These are phyloP conservation scores for Ispidina picta DNA, from an alignment of 2,797 vertebrate species.

Conservation along the genomic window DNA sequence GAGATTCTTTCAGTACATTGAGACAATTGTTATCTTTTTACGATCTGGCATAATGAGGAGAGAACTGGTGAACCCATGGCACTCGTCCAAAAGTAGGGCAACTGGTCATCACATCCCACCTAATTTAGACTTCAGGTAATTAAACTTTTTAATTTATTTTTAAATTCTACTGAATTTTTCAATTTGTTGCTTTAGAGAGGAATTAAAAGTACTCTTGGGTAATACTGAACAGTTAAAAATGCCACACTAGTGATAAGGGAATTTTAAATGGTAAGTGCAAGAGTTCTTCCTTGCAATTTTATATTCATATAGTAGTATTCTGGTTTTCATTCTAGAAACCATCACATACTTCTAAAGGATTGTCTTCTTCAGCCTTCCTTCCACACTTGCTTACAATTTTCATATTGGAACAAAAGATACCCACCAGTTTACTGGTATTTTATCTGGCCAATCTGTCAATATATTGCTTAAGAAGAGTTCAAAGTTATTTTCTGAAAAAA, in stretches of 20 bases:
- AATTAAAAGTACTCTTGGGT: not conserved
- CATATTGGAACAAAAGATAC: not conserved
- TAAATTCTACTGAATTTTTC: not conserved
- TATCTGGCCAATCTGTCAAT: not conserved
- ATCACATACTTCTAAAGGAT: not conserved
- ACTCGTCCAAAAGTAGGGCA: not conserved
- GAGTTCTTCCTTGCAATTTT: not conserved
- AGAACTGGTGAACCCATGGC: not conserved
- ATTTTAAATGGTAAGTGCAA: not conserved
- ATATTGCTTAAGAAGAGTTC: not conserved
- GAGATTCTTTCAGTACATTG: not conserved
- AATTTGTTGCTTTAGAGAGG: not conserved
- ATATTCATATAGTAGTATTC: not conserved
- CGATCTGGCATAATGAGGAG: not conserved
- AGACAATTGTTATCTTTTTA: not conserved
- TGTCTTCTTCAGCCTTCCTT: not conserved
- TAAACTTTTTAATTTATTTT: not conserved
- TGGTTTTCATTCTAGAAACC: not conserved
- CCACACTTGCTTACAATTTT: not conserved
- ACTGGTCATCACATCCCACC: not conserved
- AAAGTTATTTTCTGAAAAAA: not conserved
- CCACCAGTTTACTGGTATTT: not conserved
- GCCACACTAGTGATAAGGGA: fast-evolving
- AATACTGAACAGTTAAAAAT: not conserved
- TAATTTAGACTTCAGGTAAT: not conserved